Base-by-base conservation (phyloP, 2,888 invertebrate species). In the Torymus aiolomorphi region DNA sequence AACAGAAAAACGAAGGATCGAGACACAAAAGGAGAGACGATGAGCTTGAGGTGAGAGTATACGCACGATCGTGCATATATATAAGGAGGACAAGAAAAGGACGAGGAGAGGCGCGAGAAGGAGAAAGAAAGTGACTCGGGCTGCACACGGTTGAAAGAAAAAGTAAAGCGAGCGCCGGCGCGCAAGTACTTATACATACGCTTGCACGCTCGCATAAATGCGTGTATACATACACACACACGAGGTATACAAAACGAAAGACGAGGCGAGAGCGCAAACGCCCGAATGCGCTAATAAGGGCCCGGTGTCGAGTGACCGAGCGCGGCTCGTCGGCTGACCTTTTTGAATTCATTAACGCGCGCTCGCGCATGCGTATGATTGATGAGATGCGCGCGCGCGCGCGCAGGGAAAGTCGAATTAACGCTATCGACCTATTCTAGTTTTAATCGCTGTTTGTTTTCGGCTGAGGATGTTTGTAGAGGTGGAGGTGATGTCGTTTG, bases 81-180 rank as follows among this genome's bases (percentile, higher is more conserved):
- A 54, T 20, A 49, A 74, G 61, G 62, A 42, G 59, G 18, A 20
- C 14, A 31, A 24, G 24, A 51, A 63, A 49, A 49, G 18, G 51
- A 18, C 8, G 14, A 42, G 18, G 59, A 56, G 63, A 57, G 42
- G 42, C 8, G 8, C 5, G 42, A 42, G 42, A 42, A 42, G 49
- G 57, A 52, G 74, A 54, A 80, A 71, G 79, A 80, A 80, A 80
- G 79, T 75, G 75, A 80, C 31, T 73, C 63, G 67, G 42, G 59
- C 4, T 20, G 49, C 18, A 31, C 61, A 11, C 3, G 12, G 8
- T 14, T 4, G 75, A 75, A 75, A 71, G 75, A 75, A 80, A 71
- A 80, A 76, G 75, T 71, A 71, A 80, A 71, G 24, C 71, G 65
- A 20, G 14, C 62, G 31, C 12, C 65, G 14, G 56, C 42, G 8